Conservation (phyloP, 1,140 invertebrate genomes). For the Drosophila carrolli region DNA sequence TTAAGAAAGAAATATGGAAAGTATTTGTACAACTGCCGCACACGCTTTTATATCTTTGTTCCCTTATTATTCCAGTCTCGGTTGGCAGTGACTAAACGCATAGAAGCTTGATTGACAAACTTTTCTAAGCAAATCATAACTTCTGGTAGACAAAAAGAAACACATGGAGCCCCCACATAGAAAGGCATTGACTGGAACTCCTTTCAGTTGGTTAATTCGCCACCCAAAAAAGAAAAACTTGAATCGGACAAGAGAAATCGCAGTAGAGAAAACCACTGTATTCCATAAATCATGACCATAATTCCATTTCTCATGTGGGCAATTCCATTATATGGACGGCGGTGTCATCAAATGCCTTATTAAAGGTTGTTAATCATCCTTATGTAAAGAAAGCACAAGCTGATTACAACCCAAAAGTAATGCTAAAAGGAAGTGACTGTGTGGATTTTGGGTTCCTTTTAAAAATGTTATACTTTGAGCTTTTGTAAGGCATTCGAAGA, state of each 20-base stretch:
- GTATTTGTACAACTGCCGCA: too few relatives aligned
- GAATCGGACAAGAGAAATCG: background rate
- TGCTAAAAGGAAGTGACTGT: too few relatives aligned
- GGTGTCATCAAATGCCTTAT: slow-evolving; percentile 4
- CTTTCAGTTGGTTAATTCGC: background rate
- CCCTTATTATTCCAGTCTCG: too few relatives aligned
- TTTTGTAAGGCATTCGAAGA: too few relatives aligned
- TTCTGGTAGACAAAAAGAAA: background rate
- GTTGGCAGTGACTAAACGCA: too few relatives aligned
- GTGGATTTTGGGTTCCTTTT: too few relatives aligned
- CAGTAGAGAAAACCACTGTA: background rate
- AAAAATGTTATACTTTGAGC: too few relatives aligned
- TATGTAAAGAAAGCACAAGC: background rate
- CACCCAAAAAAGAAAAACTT: background rate
- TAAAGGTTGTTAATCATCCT: slow-evolving; percentile 23
- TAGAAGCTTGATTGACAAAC: background rate
- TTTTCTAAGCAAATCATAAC: background rate
- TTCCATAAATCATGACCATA: background rate
- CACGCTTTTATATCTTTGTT: too few relatives aligned
- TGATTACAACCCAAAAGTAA: background rate
- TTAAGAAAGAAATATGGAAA: too few relatives aligned
- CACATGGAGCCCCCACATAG: background rate
- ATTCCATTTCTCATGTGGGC: background rate
- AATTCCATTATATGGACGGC: background rate
- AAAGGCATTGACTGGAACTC: background rate